Conservation (phyloP, 2,797 vertebrate genomes). For the Acrossocheilus fasciatus region DNA sequence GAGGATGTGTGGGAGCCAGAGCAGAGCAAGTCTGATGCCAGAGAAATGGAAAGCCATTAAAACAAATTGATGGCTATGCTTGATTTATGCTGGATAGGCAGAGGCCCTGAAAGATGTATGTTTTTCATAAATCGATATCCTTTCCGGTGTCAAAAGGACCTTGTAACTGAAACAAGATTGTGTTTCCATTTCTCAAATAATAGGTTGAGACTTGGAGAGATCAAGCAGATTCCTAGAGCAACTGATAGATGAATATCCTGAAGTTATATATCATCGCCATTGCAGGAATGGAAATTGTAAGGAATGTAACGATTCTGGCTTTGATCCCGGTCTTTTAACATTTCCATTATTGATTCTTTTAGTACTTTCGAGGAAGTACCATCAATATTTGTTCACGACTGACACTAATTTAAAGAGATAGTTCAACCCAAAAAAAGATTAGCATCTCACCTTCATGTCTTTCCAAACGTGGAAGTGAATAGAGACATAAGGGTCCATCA, state of each 20-base stretch:
- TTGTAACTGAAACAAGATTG: not conserved
- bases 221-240: not conserved
- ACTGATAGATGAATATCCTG: not conserved
- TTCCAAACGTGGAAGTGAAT: not conserved
- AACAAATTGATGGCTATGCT: conserved; percentile 77
- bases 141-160: not conserved
- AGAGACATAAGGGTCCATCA: not conserved
- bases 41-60: conserved; percentile 77
- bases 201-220: not conserved
- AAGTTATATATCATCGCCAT: not conserved
- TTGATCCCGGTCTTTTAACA: not conserved
- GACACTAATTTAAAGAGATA: not conserved
- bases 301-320: not conserved
- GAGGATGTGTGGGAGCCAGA: conserved; percentile 64
- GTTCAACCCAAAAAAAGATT: not conserved
- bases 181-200: not conserved
- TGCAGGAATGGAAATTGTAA: not conserved
- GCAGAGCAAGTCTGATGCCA: conserved; percentile 69
- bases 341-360: conserved; percentile 7
- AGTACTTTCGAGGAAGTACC: not conserved
- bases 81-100: conserved; percentile 63
- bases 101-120: conserved; percentile 54
- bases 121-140: conserved; percentile 60
- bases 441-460: not conserved
- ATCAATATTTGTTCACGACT: not conserved